Conservation (phyloP, 2,113 vertebrate genomes). For the Calonectris borealis region DNA sequence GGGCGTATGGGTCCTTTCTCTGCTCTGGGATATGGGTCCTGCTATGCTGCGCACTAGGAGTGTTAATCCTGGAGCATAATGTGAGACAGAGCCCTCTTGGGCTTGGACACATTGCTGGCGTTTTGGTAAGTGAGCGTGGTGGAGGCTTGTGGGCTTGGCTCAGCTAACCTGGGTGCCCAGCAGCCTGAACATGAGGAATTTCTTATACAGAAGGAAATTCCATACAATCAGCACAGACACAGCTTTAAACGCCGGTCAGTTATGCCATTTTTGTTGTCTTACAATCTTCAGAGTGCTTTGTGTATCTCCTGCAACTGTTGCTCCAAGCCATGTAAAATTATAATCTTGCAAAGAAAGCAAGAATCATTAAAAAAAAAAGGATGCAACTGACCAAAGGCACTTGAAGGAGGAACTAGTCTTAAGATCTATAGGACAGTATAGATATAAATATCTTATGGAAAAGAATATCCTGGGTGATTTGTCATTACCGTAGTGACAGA, state of each 20-base stretch:
- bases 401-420: not conserved
- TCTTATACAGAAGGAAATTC: not conserved
- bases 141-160: not conserved
- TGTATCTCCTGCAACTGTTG: not conserved
- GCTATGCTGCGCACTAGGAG: not conserved
- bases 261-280: not conserved
- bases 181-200: not conserved
- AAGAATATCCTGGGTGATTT: not conserved
- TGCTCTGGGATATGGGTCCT: not conserved
- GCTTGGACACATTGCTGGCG: not conserved
- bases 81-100: not conserved
- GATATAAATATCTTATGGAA: not conserved
- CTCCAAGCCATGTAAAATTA: not conserved
- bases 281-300: not conserved
- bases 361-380: not conserved
- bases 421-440: not conserved
- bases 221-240: not conserved
- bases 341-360: not conserved
- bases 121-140: not conserved
- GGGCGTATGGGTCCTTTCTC: accelerated
- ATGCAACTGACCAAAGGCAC: not conserved
- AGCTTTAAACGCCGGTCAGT: not conserved
- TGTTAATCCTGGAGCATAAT: not conserved
- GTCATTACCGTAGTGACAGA: not conserved
- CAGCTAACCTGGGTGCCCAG: not conserved